Evolutionary conservation across 2,113 vertebrate species (phyloP).

Genomic region (Sphyrna mokarran): DNA sequence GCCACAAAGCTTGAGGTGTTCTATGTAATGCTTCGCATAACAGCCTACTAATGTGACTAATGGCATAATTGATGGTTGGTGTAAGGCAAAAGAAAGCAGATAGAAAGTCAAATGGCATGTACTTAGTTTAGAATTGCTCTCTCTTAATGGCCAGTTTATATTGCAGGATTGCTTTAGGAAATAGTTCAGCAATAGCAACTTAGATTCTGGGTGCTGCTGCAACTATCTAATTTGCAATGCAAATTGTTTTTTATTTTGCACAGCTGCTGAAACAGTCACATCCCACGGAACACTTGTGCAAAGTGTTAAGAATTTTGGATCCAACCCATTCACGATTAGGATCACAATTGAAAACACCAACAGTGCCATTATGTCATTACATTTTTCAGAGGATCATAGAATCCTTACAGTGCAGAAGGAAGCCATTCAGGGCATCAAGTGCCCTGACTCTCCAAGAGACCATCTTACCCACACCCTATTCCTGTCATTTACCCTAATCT

Average conservation of each 20-base stretch:
- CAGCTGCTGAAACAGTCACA: not conserved
- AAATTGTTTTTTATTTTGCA: not conserved
- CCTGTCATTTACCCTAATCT: too few species aligned
- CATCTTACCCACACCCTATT: too few species aligned
- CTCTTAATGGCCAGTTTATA: not conserved
- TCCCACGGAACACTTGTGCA: not conserved
- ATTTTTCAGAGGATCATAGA: not conserved
- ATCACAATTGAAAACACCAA: not conserved
- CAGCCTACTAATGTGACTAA: not conserved
- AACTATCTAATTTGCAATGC: conserved; percentile 1
- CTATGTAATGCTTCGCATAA: not conserved
- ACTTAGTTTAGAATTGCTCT: conserved; percentile 16
- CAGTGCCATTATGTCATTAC: not conserved
- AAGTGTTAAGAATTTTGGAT: not conserved
- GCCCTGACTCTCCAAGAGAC: too few species aligned
- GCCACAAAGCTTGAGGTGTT: not conserved
- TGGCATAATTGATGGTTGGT: conserved; percentile 20
- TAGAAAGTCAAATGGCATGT: not conserved
- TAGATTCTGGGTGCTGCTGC: not conserved
- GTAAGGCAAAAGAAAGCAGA: not conserved
- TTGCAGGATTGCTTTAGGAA: conserved; percentile 13
- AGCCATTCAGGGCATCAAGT: too few species aligned
- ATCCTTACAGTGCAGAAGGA: too few species aligned
- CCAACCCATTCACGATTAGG: not conserved
- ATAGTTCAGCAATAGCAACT: not conserved